Evolutionary conservation across 2,797 vertebrate genomes (phyloP), one percentile per base, ranked within the genome.

Genomic region (Coregonus suidteri): DNA sequence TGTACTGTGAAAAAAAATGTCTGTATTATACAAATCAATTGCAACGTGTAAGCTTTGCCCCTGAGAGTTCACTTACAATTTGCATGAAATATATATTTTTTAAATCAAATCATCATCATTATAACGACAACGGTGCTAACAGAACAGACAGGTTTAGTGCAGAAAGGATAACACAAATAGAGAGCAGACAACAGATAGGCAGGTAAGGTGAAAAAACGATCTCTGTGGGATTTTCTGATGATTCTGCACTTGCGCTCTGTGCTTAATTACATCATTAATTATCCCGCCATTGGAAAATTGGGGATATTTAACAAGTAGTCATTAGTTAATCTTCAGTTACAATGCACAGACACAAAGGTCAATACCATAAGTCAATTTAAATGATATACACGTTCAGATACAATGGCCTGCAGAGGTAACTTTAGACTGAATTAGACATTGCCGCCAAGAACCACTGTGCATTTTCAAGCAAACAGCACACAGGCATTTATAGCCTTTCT

Each of bases 261-360:
- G 68, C 81, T 69, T 92, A 93, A 93, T 94, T 90, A 91, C 85
- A 87, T 79, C 87, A 93, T 93, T 93, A 89, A 93, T 94, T 93
- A 91, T 89, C 84, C 82, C 87, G 83, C 76, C 84, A 83, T 47
- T 66, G 18, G 81, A 80, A 88, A 88, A 91, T 80, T 84, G 76
- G 73, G 79, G 79, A 88, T 85, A 89, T 91, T 91, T 92, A 91
- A 93, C 86, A 90, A 87, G 86, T 75, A 88, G 83, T 86, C 90
- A 90, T 93, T 91, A 90, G 89, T 90, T 90, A 89, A 91, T 92
- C 88, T 91, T 90, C 83, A 86, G 82, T 88, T 91, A 91, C 80
- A 91, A 90, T 86, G 82, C 83, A 80, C 82, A 81, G 74, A 73
- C 84, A 88, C 52, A 62, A 89, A 92, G 92, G 91, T 92, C 92